Conservation (phyloP, 2,888 invertebrate genomes). For the Gisinianus flammeolus region DNA sequence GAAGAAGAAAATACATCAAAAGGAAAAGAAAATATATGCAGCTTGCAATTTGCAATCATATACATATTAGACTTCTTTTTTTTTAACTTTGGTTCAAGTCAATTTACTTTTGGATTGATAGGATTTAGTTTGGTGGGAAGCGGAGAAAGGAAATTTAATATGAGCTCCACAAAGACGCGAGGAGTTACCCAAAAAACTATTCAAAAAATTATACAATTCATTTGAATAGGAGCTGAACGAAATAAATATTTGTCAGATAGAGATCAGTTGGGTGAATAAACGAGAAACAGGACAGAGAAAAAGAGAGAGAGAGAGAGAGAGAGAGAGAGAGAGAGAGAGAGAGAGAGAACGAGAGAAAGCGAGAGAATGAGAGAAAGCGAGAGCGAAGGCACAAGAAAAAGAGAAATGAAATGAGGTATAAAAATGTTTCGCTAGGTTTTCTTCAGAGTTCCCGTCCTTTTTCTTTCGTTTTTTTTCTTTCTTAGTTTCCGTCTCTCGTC, state of each 20-base stretch:
- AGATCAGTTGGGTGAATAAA: background rate
- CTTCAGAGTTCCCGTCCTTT: background rate
- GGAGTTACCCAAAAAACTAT: background rate
- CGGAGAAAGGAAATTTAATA: no score
- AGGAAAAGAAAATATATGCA: no score
- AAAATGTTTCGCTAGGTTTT: constrained; percentile 30
- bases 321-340: background rate
- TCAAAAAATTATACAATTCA: constrained; percentile 36
- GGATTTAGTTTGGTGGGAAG: no score
- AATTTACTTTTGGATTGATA: no score
- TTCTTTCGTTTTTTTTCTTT: background rate
- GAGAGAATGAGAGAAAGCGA: background rate
- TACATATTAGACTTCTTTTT: no score
- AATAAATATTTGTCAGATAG: constrained; percentile 35
- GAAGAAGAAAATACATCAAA: no score
- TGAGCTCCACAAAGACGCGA: background rate
- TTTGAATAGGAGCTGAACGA: constrained; percentile 32
- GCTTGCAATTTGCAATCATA: no score
- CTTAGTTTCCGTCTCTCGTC: background rate
- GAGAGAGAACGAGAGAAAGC: background rate
- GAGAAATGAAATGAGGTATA: constrained; percentile 26
- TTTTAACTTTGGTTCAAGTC: no score
- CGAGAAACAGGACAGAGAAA: background rate
- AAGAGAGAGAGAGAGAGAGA: background rate
- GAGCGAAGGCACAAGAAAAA: background rate